phyloP scores from a whole-genome alignment of 1,140 invertebrate species.

The Drosophila pectinifera region DNA sequence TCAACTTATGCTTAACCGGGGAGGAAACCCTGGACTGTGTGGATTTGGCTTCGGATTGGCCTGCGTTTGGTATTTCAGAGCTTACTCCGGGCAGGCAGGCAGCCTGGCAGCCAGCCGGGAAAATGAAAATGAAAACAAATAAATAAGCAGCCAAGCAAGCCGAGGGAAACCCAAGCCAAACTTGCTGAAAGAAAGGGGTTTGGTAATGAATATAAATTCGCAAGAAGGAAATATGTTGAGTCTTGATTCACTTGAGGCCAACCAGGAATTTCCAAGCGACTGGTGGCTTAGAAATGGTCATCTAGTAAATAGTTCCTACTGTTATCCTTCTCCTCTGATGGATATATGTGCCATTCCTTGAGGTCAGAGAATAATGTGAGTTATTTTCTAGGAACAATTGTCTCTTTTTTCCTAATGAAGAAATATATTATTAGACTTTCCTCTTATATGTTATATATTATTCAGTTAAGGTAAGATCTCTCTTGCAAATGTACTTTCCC shows the following conservation, averaged over 20 bases:
- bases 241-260: slow-evolving; percentile 31
- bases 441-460: not conserved
- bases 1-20: slow-evolving; percentile 37
- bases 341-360: no score
- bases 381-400: not conserved
- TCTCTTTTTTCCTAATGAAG: not conserved
- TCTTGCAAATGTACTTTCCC: not conserved
- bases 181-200: slow-evolving; percentile 33
- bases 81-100: slow-evolving; percentile 14
- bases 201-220: slow-evolving; percentile 73
- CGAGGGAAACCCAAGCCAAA: slow-evolving; percentile 18
- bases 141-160: slow-evolving; percentile 57
- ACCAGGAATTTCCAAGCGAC: slow-evolving; percentile 10
- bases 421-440: no score
- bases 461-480: not conserved
- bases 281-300: not conserved
- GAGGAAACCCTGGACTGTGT: slow-evolving; percentile 50
- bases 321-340: not conserved
- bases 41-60: slow-evolving; percentile 44
- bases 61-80: slow-evolving; percentile 61
- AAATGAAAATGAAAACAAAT: slow-evolving; percentile 79
- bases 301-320: slow-evolving; percentile 18
- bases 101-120: slow-evolving; percentile 41
- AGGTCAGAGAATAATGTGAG: slow-evolving; percentile 2
- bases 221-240: slow-evolving; percentile 33